phyloP scores from a whole-genome alignment of 2,888 invertebrate species.

The Dorcus hopei region DNA sequence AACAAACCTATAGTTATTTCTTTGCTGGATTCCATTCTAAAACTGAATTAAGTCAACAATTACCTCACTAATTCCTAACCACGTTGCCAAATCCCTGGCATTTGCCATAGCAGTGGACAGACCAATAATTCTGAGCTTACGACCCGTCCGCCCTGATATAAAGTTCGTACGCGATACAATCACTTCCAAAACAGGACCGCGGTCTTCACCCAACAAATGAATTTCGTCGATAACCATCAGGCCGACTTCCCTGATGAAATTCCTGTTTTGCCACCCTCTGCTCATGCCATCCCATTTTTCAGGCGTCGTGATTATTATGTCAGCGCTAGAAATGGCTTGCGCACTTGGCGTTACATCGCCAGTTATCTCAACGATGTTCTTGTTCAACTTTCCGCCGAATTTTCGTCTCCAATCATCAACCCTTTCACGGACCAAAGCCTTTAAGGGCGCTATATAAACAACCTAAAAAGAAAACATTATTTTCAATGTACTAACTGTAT shows the following conservation, averaged over 20 bases:
- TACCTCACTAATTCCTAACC: conserved; percentile 79
- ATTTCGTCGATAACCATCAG: conserved; percentile 98
- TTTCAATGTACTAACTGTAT: neutral
- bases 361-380: conserved; percentile 91
- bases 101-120: conserved; percentile 97
- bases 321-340: conserved; percentile 75
- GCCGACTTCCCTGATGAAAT: conserved; percentile 88
- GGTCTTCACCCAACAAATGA: conserved; percentile 88
- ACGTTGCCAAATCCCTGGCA: conserved; percentile 93
- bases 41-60: neutral
- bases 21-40: no score
- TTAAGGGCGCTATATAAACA: conserved; percentile 97
- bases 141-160: conserved; percentile 85
- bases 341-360: conserved; percentile 89
- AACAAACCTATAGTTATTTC: no score
- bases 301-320: conserved; percentile 97
- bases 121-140: conserved; percentile 84
- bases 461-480: conserved; percentile 59
- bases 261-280: conserved; percentile 95
- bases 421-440: conserved; percentile 94
- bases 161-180: conserved; percentile 97
- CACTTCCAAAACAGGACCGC: conserved; percentile 90
- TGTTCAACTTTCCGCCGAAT: conserved; percentile 68
- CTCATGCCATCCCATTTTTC: conserved; percentile 99
- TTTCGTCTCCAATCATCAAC: conserved; percentile 92